phyloP scores from a whole-genome alignment of 2,113 vertebrate species.

The Elephas maximus region DNA sequence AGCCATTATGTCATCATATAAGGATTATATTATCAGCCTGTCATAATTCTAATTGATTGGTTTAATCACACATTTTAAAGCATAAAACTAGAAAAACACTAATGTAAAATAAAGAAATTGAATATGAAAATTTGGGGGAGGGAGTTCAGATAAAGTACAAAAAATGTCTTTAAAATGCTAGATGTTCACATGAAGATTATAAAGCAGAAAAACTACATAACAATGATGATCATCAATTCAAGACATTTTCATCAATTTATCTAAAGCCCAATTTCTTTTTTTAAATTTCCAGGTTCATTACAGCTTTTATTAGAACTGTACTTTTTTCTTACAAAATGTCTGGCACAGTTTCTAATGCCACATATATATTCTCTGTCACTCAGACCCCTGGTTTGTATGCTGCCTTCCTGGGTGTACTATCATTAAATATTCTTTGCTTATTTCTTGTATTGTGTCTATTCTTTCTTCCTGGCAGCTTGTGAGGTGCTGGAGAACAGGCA shows the following conservation, averaged over 20 bases:
- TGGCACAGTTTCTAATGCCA: conserved; percentile 22
- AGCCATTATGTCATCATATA: conserved; percentile 44
- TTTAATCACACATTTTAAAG: conserved; percentile 41
- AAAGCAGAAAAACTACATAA: conserved; percentile 55
- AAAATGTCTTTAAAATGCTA: conserved; percentile 54
- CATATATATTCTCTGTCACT: neutral
- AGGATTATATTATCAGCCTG: conserved; percentile 54
- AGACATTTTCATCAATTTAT: conserved; percentile 57
- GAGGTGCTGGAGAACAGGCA: neutral
- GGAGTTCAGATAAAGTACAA: conserved; percentile 32
- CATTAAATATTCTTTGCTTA: neutral
- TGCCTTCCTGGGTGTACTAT: neutral
- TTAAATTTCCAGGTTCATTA: conserved; percentile 27
- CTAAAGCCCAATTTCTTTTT: conserved; percentile 51
- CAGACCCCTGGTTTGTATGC: neutral
- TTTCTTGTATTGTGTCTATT: neutral
- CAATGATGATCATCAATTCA: conserved; percentile 50
- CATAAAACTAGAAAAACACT: conserved; percentile 64
- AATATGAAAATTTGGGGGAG: neutral
- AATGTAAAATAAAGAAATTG: conserved; percentile 56
- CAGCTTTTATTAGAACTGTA: conserved; percentile 54
- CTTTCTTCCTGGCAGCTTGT: neutral
- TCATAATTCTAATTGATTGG: conserved; percentile 35
- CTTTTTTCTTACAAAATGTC: conserved; percentile 50
- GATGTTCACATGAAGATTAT: conserved; percentile 55